Conservation (phyloP, 2,113 vertebrate genomes). For the Apteryx owenii region DNA sequence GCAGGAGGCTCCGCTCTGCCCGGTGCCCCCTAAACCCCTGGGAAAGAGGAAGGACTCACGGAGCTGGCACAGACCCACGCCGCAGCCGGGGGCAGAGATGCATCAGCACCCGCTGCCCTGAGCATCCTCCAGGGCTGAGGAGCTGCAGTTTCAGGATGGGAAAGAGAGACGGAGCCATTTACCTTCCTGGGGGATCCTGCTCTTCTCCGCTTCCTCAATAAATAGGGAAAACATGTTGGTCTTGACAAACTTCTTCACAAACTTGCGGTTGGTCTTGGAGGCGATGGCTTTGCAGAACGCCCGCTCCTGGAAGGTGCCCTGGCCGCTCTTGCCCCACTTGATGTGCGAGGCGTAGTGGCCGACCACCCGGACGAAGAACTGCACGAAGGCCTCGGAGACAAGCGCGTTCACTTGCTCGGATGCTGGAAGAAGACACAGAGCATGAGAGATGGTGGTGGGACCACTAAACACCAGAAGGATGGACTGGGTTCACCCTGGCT, state of each 20-base stretch:
- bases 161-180: neutral
- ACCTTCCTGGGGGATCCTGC: constrained; percentile 86
- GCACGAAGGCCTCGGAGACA: constrained; percentile 89
- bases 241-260: constrained; percentile 91
- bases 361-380: constrained; percentile 88
- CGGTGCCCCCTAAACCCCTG: neutral
- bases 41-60: neutral
- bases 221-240: constrained; percentile 96
- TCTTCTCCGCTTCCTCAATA: constrained; percentile 91
- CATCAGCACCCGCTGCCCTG: neutral
- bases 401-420: constrained; percentile 86
- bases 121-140: neutral
- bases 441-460: neutral
- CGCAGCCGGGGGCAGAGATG: neutral
- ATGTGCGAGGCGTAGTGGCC: constrained; percentile 87
- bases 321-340: constrained; percentile 56
- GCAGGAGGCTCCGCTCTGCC: neutral
- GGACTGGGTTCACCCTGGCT: neutral
- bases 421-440: constrained; percentile 63
- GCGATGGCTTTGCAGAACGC: constrained; percentile 86
- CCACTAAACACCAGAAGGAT: neutral
- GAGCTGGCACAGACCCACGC: accelerated
- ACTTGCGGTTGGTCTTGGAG: constrained; percentile 83
- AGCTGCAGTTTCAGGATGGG: neutral
- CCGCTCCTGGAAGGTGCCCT: constrained; percentile 82